phyloP scores from a whole-genome alignment of 2,888 invertebrate species.

The Oithona nana region DNA sequence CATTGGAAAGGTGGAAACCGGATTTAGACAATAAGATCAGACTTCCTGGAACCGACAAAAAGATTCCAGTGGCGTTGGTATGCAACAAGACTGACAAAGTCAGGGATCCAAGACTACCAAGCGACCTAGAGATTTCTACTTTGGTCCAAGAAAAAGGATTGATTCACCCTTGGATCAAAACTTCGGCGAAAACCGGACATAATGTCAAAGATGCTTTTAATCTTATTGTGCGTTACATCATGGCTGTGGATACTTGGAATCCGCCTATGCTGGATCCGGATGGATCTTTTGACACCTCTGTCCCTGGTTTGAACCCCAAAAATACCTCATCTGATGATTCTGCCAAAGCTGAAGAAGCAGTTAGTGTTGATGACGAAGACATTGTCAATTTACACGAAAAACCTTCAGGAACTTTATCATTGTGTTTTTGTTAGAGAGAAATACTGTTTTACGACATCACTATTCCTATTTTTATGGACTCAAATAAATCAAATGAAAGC shows the following conservation, averaged over 20 bases:
- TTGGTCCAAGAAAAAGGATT: constrained; percentile 5
- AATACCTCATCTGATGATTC: too few relatives aligned
- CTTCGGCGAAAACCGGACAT: not conserved
- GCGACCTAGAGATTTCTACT: not conserved
- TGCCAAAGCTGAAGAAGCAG: too few relatives aligned
- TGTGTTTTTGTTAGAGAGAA: too few relatives aligned
- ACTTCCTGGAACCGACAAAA: not conserved
- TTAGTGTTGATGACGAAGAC: too few relatives aligned
- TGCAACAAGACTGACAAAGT: constrained; percentile 1
- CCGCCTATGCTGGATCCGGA: not conserved
- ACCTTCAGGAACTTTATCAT: too few relatives aligned
- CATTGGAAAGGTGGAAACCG: not conserved
- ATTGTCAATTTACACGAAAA: too few relatives aligned
- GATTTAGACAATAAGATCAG: constrained; percentile 2
- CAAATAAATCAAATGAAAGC: too few relatives aligned
- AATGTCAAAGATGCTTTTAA: not conserved
- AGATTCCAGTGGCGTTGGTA: not conserved
- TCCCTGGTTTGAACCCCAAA: too few relatives aligned
- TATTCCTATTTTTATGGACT: too few relatives aligned
- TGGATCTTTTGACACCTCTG: too few relatives aligned
- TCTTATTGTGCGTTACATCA: not conserved
- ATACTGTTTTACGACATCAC: too few relatives aligned
- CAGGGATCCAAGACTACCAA: not conserved
- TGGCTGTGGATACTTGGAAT: constrained; percentile 2
- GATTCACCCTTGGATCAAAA: constrained; percentile 1